Percentiles rank a stretch among this genome's conserved stretches.
These are phyloP conservation scores for Hyposoter dolosus DNA, from an alignment of 2,888 invertebrate species.

Conservation along the genomic window DNA sequence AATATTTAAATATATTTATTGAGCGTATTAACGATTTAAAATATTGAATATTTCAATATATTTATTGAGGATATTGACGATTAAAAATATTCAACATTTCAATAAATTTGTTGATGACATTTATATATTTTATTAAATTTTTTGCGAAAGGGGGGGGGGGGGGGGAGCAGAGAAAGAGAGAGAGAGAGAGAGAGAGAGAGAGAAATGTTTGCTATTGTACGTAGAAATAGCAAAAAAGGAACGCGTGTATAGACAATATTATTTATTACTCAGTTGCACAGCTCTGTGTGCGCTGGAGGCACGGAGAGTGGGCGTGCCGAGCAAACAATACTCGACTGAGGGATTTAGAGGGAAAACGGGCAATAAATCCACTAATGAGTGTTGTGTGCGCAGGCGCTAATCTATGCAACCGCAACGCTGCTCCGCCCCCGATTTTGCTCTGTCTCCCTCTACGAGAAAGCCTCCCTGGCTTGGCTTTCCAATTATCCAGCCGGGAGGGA, in stretches of 20 bases:
- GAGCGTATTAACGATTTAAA: too few relatives aligned
- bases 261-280: slow-evolving; percentile 28
- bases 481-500: slow-evolving; percentile 66
- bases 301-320: slow-evolving; percentile 71
- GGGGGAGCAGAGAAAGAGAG: not conserved
- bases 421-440: slow-evolving; percentile 73
- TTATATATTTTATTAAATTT: too few relatives aligned
- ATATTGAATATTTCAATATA: too few relatives aligned
- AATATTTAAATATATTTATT: too few relatives aligned
- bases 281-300: slow-evolving; percentile 32
- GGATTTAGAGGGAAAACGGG: slow-evolving; percentile 75
- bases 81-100: too few relatives aligned
- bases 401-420: slow-evolving; percentile 79
- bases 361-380: slow-evolving; percentile 81
- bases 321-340: slow-evolving; percentile 44
- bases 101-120: too few relatives aligned
- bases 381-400: slow-evolving; percentile 79
- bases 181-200: not conserved
- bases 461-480: slow-evolving; percentile 16
- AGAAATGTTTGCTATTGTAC: not conserved
- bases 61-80: too few relatives aligned
- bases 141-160: not conserved
- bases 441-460: slow-evolving; percentile 26
- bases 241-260: slow-evolving; percentile 13
- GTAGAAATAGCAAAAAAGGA: slow-evolving; percentile 18